Base-by-base conservation (phyloP, 2,113 vertebrate genomes). In the Cheilinus undulatus region DNA sequence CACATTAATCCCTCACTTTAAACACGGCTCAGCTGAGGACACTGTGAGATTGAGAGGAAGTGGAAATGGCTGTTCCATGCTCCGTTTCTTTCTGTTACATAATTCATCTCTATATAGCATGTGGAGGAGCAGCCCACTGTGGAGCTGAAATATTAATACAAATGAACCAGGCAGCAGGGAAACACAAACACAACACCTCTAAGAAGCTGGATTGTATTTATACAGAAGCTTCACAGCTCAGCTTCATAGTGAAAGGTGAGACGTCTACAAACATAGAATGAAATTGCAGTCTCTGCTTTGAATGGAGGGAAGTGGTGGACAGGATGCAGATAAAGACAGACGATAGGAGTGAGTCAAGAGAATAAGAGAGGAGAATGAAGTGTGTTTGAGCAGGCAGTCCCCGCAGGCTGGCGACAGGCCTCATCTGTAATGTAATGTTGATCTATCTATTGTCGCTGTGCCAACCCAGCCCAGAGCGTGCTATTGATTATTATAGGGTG, bases 71-170 rank as follows among this genome's bases (percentile, higher is more conserved):
- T 83, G 68, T 73, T 82, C 60, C 19, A 28, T 65, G 69, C 73
- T 60, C 2, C 2, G 38, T 58, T 74, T 51, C 27, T 46, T 57
- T 76, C 83, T 73, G 51, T 83, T 89, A 77, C 78, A 90, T 90
- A 88, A 92, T 87, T 87, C 54, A 89, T 85, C 66, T 49, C 17
- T 64, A 68, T 63, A 52, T 74, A 45, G 83, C 51, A 2, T 58
- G 73, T 32, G 19, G 75, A 74, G 52, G 73, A 66, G 72, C 76
- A 58, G 70, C 86, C 68, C 60, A 57, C 76, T 71, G 83, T 49
- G 76, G 78, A 60, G 57, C 76, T 89, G 60, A 89, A 92, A 90
- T 88, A 90, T 91, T 90, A 53, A 92, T 87, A 76, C 74, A 69
- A 85, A 81, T 84, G 72, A 83, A 65, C 36, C 42, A 63, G 62